Base-by-base conservation (phyloP, 2,888 invertebrate species). In the Athalia rosae region DNA sequence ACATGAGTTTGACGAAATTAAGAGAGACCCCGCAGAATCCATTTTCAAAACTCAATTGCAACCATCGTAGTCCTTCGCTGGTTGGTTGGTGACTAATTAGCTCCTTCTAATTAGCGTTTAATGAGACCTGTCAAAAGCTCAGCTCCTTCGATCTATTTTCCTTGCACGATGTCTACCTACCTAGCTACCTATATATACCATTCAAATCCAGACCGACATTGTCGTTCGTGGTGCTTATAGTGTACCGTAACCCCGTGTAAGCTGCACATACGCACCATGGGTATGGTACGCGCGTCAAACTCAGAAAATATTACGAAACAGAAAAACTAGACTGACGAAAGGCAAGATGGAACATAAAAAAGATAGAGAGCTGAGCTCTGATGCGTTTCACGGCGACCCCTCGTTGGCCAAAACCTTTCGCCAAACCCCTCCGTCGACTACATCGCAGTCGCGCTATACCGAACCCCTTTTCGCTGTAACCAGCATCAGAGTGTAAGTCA, bases 41-140 rank as follows among this genome's bases (percentile, higher is more conserved):
- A 48, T 61, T 50, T 48, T 61, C 50, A 48, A 61, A 74, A 61
- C 28, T 28, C 28, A 28, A 28, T 28, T 50, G 41, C 50, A 45
- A 74, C 47, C 59, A 9, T 61, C 53, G n/a, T 8, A 13, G 48
- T 28, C 28, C 28, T 28, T 28, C 13, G 9, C 76, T 79, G 77
- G 81, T 80, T 81, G 79, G 78, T 79, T 81, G 79, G 80, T 80
- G 82, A 82, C 83, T 82, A 83, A 83, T 82, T 82, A 82, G 82
- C 81, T 79, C 79, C 80, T 82, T 67, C 81, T 82, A 82, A 83
- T 82, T 83, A 83, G 81, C 80, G 82, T 83, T 83, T 83, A 83
- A 83, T 81, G 83, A 82, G 82, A 80, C 82, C 80, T 81, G 80
- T 81, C 79, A 82, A 83, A 82, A 82, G 80, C 81, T 80, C 80